phyloP scores from a whole-genome alignment of 2,888 invertebrate species.

The Pyrocoelia pectoralis region DNA sequence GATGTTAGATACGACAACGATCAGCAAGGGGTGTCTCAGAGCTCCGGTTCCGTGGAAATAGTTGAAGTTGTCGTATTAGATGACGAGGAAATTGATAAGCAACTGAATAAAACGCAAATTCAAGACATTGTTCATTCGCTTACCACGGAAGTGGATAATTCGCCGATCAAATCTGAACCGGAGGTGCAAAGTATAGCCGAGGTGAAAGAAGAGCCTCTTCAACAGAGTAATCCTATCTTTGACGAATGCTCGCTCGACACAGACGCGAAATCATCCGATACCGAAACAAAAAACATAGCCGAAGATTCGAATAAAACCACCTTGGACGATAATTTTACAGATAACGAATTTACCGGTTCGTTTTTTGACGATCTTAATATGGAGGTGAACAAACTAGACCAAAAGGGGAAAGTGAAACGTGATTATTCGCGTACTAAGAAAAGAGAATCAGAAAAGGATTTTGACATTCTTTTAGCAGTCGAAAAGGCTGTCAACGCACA shows the following conservation, averaged over 20 bases:
- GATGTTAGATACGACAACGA: constrained; percentile 29
- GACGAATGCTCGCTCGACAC: constrained; percentile 16
- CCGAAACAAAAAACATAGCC: constrained; percentile 36
- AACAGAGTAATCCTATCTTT: not conserved
- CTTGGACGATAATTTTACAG: constrained; percentile 39
- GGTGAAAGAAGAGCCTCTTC: not conserved
- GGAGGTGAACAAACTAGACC: constrained; percentile 67
- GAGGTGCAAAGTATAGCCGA: not conserved
- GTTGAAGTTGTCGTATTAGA: constrained; percentile 60
- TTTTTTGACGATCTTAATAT: constrained; percentile 66
- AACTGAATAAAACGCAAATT: constrained; percentile 54
- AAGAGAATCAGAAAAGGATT: constrained; percentile 56
- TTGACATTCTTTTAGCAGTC: constrained; percentile 56
- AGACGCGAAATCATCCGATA: constrained; percentile 14
- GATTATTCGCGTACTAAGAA: constrained; percentile 66
- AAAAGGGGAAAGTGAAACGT: constrained; percentile 68
- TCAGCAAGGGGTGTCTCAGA: constrained; percentile 26
- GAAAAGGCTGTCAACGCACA: constrained; percentile 52
- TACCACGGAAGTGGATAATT: constrained; percentile 35
- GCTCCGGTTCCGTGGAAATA: constrained; percentile 55
- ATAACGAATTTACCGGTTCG: constrained; percentile 51
- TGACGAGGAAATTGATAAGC: constrained; percentile 54
- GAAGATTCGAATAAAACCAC: constrained; percentile 6
- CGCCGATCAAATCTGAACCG: not conserved
- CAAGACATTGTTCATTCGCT: constrained; percentile 53